A percentile compares a stretch with the other conserved stretches of the same genome.
phyloP scores from a whole-genome alignment of 1,140 invertebrate genomes.

The Anastatus disparis region DNA sequence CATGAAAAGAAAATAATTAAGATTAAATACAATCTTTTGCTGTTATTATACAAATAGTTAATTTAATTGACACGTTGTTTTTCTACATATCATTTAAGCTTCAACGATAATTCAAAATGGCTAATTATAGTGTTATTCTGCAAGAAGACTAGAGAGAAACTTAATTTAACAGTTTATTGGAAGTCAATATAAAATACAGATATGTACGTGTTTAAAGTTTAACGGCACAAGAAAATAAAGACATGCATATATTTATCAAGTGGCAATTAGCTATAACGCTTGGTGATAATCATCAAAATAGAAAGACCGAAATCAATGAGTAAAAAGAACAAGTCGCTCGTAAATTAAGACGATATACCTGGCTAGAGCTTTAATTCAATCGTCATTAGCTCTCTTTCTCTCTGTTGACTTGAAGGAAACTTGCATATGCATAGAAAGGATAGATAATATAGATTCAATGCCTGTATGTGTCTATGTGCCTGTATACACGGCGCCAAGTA shows the following conservation, averaged over 20 bases:
- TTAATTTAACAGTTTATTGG: no score
- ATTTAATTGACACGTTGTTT: no score
- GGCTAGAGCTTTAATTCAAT: constrained; percentile 12
- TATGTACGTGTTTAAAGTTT: neutral
- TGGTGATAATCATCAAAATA: constrained; percentile 7
- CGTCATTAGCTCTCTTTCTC: constrained; percentile 23
- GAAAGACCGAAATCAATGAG: neutral
- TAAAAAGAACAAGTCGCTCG: neutral
- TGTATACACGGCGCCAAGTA: constrained; percentile 46
- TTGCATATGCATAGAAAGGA: neutral
- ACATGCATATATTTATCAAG: neutral
- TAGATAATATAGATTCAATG: constrained; percentile 3
- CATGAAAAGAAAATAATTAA: no score
- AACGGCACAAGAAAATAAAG: no score
- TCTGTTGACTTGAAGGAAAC: neutral
- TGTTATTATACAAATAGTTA: no score
- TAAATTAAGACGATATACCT: constrained; percentile 30
- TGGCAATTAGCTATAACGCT: constrained; percentile 1
- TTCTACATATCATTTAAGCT: no score
- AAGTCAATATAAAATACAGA: no score
- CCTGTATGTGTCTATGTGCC: no score
- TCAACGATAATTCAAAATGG: no score
- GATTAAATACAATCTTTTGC: no score
- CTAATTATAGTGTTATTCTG: no score
- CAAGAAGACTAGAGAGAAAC: no score